These are phyloP conservation scores for Pagrus major DNA, from an alignment of 2,113 vertebrate genomes.

Conservation along the genomic window DNA sequence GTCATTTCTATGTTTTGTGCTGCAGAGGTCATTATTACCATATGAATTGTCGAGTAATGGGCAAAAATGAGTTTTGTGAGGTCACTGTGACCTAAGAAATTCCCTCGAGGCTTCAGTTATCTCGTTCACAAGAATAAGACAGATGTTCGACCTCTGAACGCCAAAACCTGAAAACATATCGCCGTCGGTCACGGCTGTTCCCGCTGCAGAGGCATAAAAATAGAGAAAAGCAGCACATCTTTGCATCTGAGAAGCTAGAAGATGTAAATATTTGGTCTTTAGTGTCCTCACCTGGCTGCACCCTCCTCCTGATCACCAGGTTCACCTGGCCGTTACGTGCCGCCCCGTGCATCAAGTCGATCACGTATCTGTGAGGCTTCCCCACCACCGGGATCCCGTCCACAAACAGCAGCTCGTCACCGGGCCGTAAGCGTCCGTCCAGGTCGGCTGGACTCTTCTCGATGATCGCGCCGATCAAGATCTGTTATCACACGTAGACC, in stretches of 20 bases:
- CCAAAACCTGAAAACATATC: too few species aligned
- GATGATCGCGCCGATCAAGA: constrained; percentile 97
- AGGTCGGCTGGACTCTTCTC: constrained; percentile 97
- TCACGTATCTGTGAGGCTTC: constrained; percentile 97
- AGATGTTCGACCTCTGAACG: too few species aligned
- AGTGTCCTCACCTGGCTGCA: constrained; percentile 86
- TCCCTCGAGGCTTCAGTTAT: too few species aligned
- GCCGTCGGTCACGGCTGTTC: too few species aligned
- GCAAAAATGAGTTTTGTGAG: too few species aligned
- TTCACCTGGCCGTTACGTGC: constrained; percentile 96
- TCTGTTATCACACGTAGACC: constrained; percentile 81
- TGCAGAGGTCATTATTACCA: too few species aligned
- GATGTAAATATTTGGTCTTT: neutral
- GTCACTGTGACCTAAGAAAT: too few species aligned
- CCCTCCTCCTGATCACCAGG: constrained; percentile 94
- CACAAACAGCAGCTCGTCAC: constrained; percentile 95
- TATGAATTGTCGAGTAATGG: too few species aligned
- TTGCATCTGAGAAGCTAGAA: neutral
- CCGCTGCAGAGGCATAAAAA: too few species aligned
- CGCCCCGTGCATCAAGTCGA: constrained; percentile 97
- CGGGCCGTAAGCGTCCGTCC: constrained; percentile 95
- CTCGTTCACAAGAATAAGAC: too few species aligned
- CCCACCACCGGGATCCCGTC: constrained; percentile 95
- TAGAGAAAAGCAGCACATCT: neutral
- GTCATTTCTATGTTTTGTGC: too few species aligned